Base-by-base conservation (phyloP, 2,113 vertebrate genomes). In the Ia io region DNA sequence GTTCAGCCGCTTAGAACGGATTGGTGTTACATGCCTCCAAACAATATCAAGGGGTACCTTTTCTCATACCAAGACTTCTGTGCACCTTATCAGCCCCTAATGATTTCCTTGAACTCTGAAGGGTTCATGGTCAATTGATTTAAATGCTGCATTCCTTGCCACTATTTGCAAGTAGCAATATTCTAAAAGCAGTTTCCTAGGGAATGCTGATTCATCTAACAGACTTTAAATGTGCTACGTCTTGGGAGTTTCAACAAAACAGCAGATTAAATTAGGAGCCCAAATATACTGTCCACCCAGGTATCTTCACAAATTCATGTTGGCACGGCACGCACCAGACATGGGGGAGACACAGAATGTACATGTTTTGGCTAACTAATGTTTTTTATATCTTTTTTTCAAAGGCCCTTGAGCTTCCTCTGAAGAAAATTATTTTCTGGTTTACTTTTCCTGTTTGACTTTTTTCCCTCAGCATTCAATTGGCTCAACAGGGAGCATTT, bases 91-190 rank as follows among this genome's bases (percentile, higher is more conserved):
- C 77, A 88, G 67, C 82, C 77, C 69, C 91, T 92, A 84, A 83
- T 95, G 88, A 91, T 96, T 94, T 95, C 69, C 88, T 92, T 96
- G 95, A 96, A 83, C 84, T 90, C 61, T 79, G 30, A 63, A 85
- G 85, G 83, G 84, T 84, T 97, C 70, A 93, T 0, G 32, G 95
- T 90, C 88, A 79, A 35, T 92, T 96, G 82, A 69, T 77, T 97
- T 83, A 95, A 96, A 67, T 91, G 73, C 51, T 6, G 2, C 67
- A 82, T 96, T 95, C 87, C 42, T 28, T 63, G 42, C 69, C 42
- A 70, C 93, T 86, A 59, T 93, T 96, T 88, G 88, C 90, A 96
- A 79, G 35, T 73, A 82, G 20, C 67, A 78, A 1, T 76, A 18
- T 84, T 91, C 82, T 82, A 51, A 59, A 86, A 70, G 80, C 35